Evolutionary conservation across 2,888 invertebrate species (phyloP).

Genomic region (Sinhomidia bicolor): DNA sequence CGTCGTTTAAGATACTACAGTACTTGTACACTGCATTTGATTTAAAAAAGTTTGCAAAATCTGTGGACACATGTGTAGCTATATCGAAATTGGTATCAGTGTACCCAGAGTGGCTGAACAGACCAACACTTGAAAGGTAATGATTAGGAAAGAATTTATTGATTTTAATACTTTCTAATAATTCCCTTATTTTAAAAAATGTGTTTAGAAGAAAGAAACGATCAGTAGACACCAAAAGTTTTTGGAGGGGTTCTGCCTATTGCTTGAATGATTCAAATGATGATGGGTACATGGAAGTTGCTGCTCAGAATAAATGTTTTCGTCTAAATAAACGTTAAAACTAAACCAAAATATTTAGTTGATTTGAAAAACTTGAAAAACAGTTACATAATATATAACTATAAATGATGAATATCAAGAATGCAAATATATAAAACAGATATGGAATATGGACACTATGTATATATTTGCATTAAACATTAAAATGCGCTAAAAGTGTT

Average conservation of each 20-base stretch:
- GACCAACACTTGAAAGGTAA: constrained; percentile 63
- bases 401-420: too few relatives aligned
- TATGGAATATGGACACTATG: too few relatives aligned
- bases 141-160: background rate
- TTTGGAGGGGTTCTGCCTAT: constrained; percentile 67
- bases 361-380: too few relatives aligned
- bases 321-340: constrained; percentile 56
- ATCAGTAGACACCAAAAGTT: constrained; percentile 44
- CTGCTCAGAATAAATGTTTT: constrained; percentile 47
- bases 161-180: background rate
- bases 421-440: too few relatives aligned
- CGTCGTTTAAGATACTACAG: constrained; percentile 54
- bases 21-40: constrained; percentile 65
- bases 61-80: constrained; percentile 69
- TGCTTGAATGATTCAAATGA: constrained; percentile 71
- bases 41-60: constrained; percentile 58
- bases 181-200: background rate
- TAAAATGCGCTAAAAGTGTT: too few relatives aligned
- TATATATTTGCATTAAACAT: too few relatives aligned
- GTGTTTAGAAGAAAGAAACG: constrained; percentile 56
- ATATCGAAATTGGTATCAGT: constrained; percentile 34
- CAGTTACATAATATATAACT: too few relatives aligned
- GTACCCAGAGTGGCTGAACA: constrained; percentile 71
- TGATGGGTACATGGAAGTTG: constrained; percentile 60
- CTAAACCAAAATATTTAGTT: too few relatives aligned